Percentiles rank a stretch among this genome's conserved stretches.
phyloP scores from a whole-genome alignment of 2,888 invertebrate species.

The Drosophila putrida region DNA sequence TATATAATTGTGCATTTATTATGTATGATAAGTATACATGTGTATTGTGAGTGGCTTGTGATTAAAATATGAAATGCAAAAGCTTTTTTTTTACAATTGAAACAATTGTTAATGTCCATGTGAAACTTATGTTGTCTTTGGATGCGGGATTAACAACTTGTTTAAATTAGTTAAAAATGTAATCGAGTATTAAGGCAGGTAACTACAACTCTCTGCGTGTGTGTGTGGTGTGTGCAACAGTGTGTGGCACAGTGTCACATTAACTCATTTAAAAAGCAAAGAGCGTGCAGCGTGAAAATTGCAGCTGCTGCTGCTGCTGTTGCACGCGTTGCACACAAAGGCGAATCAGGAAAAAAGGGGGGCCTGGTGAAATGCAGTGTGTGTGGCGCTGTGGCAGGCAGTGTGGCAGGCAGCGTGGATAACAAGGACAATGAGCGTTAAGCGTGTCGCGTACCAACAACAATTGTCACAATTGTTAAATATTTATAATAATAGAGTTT shows the following conservation, averaged over 20 bases:
- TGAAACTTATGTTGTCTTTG: background rate
- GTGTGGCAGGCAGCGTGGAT: constrained; percentile 18
- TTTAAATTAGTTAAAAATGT: constrained; percentile 36
- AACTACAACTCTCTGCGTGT: background rate
- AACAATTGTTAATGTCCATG: constrained; percentile 1
- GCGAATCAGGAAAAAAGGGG: background rate
- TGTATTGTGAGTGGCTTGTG: background rate
- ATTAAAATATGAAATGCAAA: background rate
- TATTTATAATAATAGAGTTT: constrained; percentile 79
- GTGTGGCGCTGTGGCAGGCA: background rate
- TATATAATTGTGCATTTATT: background rate
- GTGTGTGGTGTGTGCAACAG: constrained; percentile 14
- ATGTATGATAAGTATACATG: background rate
- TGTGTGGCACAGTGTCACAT: constrained; percentile 53
- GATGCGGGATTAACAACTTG: constrained; percentile 22
- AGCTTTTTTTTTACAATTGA: background rate
- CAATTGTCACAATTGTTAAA: constrained; percentile 81
- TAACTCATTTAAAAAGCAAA: constrained; percentile 68
- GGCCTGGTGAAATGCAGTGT: background rate
- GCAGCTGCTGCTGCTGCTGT: constrained; percentile 72
- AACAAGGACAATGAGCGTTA: constrained; percentile 66
- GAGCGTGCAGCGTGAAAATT: constrained; percentile 76
- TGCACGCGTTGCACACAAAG: constrained; percentile 43
- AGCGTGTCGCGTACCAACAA: constrained; percentile 69
- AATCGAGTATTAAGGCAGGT: constrained; percentile 30